phyloP scores from a whole-genome alignment of 2,113 vertebrate genomes.

The Prunella himalayana region DNA sequence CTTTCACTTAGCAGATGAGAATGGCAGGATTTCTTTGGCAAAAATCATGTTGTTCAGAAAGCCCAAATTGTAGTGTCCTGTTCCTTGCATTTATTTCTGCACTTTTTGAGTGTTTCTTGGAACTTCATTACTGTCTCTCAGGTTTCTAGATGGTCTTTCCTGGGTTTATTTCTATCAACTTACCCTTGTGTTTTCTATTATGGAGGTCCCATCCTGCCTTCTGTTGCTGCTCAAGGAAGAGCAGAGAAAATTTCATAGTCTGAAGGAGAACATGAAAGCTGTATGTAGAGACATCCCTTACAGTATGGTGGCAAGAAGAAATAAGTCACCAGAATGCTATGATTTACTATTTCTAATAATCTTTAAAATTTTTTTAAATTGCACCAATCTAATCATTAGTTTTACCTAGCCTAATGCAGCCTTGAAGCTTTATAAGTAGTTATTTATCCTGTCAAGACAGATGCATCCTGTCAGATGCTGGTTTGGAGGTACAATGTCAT shows the following conservation, averaged over 20 bases:
- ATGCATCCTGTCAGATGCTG: not conserved
- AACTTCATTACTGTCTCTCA: not conserved
- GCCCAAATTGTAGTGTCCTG: not conserved
- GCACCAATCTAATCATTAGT: not conserved
- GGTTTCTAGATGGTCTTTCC: not conserved
- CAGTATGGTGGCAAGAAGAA: not conserved
- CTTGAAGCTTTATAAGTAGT: not conserved
- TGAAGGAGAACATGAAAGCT: not conserved
- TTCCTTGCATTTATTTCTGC: not conserved
- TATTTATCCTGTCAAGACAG: not conserved
- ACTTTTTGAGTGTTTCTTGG: not conserved
- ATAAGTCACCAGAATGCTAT: not conserved
- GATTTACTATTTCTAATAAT: not conserved
- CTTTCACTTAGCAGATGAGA: not conserved
- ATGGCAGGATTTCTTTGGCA: not conserved
- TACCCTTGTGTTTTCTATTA: not conserved
- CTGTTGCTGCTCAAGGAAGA: not conserved
- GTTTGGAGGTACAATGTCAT: not conserved
- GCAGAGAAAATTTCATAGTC: not conserved
- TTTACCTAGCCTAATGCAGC: not conserved
- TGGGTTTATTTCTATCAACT: not conserved
- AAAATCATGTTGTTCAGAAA: not conserved
- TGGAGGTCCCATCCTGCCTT: not conserved
- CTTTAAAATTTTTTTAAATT: not conserved
- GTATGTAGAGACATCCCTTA: not conserved